These are phyloP conservation scores for Thera obeliscata DNA, from an alignment of 2,888 invertebrate genomes.

Conservation along the genomic window DNA sequence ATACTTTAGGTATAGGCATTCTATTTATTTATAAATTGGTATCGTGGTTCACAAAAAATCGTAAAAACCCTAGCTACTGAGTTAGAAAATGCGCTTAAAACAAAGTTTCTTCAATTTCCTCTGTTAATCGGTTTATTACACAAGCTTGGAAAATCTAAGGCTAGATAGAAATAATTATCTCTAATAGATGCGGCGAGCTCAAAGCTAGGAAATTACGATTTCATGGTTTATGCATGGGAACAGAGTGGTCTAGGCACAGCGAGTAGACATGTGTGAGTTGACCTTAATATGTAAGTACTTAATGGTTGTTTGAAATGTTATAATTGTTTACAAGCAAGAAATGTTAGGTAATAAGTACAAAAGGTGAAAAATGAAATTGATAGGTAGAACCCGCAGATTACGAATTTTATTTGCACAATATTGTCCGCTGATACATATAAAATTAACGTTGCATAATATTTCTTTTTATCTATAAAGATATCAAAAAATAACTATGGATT, in stretches of 20 bases:
- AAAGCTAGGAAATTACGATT: conserved; percentile 50
- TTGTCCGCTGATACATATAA: no score
- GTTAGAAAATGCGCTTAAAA: background rate
- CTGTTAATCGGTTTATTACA: background rate
- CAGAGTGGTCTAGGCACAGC: conserved; percentile 29
- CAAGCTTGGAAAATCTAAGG: conserved; percentile 27
- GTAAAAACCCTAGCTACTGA: no score
- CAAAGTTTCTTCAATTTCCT: background rate
- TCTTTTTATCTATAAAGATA: no score
- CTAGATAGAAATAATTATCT: conserved; percentile 39
- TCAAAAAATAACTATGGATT: no score
- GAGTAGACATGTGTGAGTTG: conserved; percentile 14
- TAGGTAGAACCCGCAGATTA: no score
- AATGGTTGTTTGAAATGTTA: conserved; percentile 11
- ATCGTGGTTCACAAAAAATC: no score
- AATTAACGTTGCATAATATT: no score
- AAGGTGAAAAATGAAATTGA: no score
- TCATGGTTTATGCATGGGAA: conserved; percentile 46
- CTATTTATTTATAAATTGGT: no score
- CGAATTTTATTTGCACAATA: no score
- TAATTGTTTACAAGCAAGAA: background rate
- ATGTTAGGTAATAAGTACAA: no score
- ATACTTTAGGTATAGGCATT: no score
- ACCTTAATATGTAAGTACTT: conserved; percentile 17
- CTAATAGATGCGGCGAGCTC: conserved; percentile 45